phyloP scores from a whole-genome alignment of 1,140 invertebrate species.

The Coenobita brevimanus region DNA sequence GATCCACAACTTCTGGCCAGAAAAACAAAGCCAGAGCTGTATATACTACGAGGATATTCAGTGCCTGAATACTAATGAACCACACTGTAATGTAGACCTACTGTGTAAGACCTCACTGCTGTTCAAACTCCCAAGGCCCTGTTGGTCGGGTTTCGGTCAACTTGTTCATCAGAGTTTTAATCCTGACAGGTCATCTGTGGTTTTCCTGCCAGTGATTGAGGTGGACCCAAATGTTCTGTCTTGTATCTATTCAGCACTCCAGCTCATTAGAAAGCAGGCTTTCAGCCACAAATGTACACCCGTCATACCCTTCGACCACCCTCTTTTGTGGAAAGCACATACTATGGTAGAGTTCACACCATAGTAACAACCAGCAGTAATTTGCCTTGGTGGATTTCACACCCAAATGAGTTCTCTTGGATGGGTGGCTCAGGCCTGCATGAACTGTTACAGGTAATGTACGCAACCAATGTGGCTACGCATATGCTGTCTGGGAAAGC shows the following conservation, averaged over 20 bases:
- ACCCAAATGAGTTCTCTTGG: neutral
- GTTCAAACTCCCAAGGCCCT: no score
- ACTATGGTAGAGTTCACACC: neutral
- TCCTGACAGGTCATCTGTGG: neutral
- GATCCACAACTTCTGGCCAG: no score
- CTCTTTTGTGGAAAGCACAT: slow-evolving; percentile 8
- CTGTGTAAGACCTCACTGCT: no score
- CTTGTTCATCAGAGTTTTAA: neutral
- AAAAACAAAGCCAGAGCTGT: no score
- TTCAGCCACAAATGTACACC: neutral
- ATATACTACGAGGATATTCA: no score
- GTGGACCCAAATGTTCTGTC: neutral
- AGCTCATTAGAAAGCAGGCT: neutral
- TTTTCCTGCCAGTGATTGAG: slow-evolving; percentile 11
- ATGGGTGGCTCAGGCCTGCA: neutral
- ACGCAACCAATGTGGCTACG: neutral
- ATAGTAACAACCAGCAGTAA: neutral
- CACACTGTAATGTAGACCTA: no score
- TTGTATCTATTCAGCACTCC: neutral
- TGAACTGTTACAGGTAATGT: neutral
- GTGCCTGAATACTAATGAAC: no score
- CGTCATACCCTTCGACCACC: neutral
- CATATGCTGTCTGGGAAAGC: slow-evolving; percentile 17
- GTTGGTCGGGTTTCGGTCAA: neutral
- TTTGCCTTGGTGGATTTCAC: neutral